Base-by-base conservation (phyloP, 2,888 invertebrate species). In the Ashinkailepas kermadecensis region DNA sequence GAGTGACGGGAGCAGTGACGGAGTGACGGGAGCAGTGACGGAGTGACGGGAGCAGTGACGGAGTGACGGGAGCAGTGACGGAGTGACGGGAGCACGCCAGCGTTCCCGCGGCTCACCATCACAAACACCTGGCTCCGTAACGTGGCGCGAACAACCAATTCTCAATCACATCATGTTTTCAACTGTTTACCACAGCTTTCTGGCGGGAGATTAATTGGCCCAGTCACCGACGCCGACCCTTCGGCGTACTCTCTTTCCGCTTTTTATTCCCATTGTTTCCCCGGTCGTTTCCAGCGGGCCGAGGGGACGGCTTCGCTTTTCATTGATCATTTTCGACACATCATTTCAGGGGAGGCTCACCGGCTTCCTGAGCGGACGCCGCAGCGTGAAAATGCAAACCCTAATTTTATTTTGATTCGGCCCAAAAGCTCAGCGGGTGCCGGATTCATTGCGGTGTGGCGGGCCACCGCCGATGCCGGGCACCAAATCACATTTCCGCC, bases 321-420 rank as follows among this genome's bases (percentile, higher is more conserved):
- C 74, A 74, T 74, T 74, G 74, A 74, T 74, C 74, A 74, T 74
- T 74, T 74, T 74, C 74, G 74, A 74, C 74, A 74, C 74, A 54
- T 74, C 74, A 74, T 74, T 74, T 74, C 54, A 74, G 74, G 74
- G 74, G 74, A 74, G 74, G 21, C 74, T 4, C 21, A 15, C 1
- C 18, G 54, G 74, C 15, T 74, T 56, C 54, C 74, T 74, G 74
- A 54, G 56, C 74, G 21, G 74, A 8, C 65, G 21, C 56, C 54
- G 74, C 74, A 21, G 56, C 74, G 74, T 70, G 56, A 74, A 74
- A 74, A 74, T 74, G 74, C 21, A 56, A 74, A 74, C 74, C 74
- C 74, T 74, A 74, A 74, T 74, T 56, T 74, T 74, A 74, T 74
- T 74, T 74, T 74, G 74, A 74, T 56, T 74, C 74, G 74, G 21